phyloP scores from a whole-genome alignment of 2,113 vertebrate genomes.

The Larimichthys polyactis region DNA sequence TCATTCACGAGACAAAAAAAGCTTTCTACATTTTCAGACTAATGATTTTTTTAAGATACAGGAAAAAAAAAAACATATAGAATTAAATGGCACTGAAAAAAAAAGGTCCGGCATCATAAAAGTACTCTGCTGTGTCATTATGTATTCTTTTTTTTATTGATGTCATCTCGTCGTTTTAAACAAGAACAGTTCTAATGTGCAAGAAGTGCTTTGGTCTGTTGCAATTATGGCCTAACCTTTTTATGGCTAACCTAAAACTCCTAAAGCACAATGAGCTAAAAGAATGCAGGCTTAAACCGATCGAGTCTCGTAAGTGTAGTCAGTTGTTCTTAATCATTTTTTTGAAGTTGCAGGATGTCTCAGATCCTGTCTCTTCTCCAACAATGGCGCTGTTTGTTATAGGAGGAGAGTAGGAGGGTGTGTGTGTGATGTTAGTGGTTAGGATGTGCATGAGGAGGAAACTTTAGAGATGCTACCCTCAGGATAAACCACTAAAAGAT shows the following conservation, averaged over 20 bases:
- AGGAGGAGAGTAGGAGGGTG: too few relatives aligned
- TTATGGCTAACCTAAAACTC: background rate
- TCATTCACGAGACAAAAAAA: background rate
- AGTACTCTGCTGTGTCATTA: background rate
- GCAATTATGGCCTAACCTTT: background rate
- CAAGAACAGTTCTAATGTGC: background rate
- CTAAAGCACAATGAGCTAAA: background rate
- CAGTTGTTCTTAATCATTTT: background rate
- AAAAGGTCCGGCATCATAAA: background rate
- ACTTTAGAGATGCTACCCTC: background rate
- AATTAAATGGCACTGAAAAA: background rate
- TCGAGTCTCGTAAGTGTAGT: background rate
- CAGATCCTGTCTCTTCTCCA: background rate
- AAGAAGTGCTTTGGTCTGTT: background rate
- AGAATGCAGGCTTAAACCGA: background rate
- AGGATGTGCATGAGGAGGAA: background rate
- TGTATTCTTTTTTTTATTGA: background rate
- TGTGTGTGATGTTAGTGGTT: too few relatives aligned
- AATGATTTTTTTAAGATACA: background rate
- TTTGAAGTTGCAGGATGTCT: background rate
- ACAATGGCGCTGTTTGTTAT: too few relatives aligned
- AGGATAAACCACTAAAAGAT: background rate
- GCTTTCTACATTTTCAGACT: slow-evolving; percentile 3
- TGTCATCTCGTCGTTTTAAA: background rate
- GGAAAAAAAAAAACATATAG: background rate